Evolutionary conservation across 1,140 invertebrate genomes (phyloP).

Genomic region (Philotrypesis tridentata): DNA sequence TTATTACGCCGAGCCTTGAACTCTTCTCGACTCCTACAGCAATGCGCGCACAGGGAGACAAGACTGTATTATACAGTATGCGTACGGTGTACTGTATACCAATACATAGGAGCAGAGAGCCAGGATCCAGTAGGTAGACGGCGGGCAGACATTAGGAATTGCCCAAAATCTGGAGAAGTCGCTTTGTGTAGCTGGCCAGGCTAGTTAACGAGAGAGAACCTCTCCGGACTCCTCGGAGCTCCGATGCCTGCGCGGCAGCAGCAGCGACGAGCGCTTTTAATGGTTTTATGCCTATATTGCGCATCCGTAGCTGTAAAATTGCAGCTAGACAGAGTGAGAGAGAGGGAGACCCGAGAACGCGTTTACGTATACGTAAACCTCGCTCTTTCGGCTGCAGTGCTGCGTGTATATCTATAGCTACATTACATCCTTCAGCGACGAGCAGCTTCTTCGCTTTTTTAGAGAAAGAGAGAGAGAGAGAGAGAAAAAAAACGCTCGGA

Average conservation of each 20-base stretch:
- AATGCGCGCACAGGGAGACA: no score
- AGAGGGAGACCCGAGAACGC: no score
- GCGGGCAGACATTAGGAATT: constrained; percentile 53
- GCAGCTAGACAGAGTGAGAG: no score
- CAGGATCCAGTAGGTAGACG: background rate
- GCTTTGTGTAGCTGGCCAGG: constrained; percentile 51
- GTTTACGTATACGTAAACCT: no score
- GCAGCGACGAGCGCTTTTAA: constrained; percentile 41
- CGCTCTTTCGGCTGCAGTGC: background rate
- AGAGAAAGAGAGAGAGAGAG: background rate
- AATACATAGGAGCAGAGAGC: background rate
- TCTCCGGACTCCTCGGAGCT: no score
- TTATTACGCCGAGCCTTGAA: constrained; percentile 16
- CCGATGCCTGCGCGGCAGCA: no score
- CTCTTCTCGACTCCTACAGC: constrained; percentile 13
- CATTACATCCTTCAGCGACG: background rate
- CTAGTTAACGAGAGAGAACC: constrained; percentile 53
- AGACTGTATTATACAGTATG: no score
- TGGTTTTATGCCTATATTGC: constrained; percentile 58
- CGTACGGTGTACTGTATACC: no score
- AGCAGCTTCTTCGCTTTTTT: constrained; percentile 8
- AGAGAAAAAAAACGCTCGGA: constrained; percentile 12
- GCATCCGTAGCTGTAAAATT: constrained; percentile 45
- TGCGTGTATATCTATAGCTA: no score
- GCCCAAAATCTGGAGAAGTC: constrained; percentile 52